A percentile compares a stretch with the other conserved stretches of the same genome.
These are phyloP conservation scores for Lytechinus pictus DNA, from an alignment of 35 echinoderm and acorn worm species.

Conservation along the genomic window DNA sequence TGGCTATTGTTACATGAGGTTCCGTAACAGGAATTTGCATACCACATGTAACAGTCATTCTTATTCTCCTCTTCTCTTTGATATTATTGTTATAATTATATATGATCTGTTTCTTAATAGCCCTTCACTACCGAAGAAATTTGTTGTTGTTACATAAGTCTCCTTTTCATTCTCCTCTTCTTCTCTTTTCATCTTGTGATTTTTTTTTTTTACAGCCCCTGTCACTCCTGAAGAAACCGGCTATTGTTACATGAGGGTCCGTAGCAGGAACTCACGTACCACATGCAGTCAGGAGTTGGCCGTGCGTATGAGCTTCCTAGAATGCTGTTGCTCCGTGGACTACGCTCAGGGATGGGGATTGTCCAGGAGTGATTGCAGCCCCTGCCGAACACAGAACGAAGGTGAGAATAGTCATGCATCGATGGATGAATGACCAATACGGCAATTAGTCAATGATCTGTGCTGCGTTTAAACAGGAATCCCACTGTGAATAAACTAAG, in stretches of 20 bases:
- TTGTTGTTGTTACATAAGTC: too few species aligned
- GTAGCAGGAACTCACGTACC: background rate
- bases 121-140: too few species aligned
- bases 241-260: slow-evolving; percentile 63
- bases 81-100: too few species aligned
- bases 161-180: too few species aligned
- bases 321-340: slow-evolving; percentile 68
- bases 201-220: background rate
- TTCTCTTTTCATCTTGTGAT: background rate
- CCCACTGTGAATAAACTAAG: too few species aligned
- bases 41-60: too few species aligned
- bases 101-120: too few species aligned
- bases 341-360: slow-evolving; percentile 57
- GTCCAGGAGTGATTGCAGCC: slow-evolving; percentile 43
- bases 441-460: too few species aligned
- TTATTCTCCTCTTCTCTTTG: too few species aligned
- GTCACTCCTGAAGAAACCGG: slow-evolving; percentile 39
- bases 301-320: slow-evolving; percentile 26
- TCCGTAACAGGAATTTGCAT: background rate
- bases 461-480: too few species aligned
- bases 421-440: too few species aligned
- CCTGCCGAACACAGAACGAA: slow-evolving; percentile 41
- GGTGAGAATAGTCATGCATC: background rate
- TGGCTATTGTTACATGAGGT: slow-evolving; percentile 69
- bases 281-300: slow-evolving; percentile 48